Evolutionary conservation across 2,888 invertebrate genomes (phyloP), one percentile per base, ranked within the genome.

Genomic region (Drosophila hamatofila): DNA sequence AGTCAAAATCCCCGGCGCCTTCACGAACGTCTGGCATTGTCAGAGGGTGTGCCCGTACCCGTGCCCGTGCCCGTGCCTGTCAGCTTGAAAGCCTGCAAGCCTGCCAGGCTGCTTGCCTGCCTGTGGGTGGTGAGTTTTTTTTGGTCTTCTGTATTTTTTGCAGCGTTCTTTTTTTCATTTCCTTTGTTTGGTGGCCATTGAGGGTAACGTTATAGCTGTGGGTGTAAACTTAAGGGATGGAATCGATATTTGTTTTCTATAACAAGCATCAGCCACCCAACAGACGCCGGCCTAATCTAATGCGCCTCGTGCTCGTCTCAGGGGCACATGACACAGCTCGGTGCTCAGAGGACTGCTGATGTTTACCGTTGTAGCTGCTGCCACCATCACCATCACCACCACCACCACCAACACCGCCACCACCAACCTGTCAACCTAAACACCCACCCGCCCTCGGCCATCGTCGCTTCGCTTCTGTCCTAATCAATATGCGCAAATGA

Each of bases 401-500:
- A 14, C 37, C 37, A 16, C 18, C 23, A 14, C 37, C 37, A 16
- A n/a, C 23, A 14, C 37, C 41, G 16, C 18, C 23, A 14, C 39
- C 25, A 37, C 21, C 23, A n/a, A 37, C 35, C 41, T 6, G 14
- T 30, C 55, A 30, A 33, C 39, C 37, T n/a, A 27, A 14, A 2
- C 27, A 23, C 1, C 37, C 62, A 39, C 44, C 41, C 46, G 25
- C 46, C 18, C 41, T 7, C 39, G 11, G 18, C 14, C 27, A 21
- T 30, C 51, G 35, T 35, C 58, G 35, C 44, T 56, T 23, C 58
- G 35, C 44, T 56, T 52, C 56, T 30, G 59, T 65, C 72, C 83
- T 83, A 87, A 84, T 90, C 83, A 90, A 90, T 90, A 87, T 85
- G 90, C 80, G 78, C 81, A 83, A 85, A 88, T 91, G 88, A 89